Percentiles rank a stretch among this genome's conserved stretches.
Evolutionary conservation across 2,888 invertebrate genomes (phyloP).

Genomic region (Actias luna): DNA sequence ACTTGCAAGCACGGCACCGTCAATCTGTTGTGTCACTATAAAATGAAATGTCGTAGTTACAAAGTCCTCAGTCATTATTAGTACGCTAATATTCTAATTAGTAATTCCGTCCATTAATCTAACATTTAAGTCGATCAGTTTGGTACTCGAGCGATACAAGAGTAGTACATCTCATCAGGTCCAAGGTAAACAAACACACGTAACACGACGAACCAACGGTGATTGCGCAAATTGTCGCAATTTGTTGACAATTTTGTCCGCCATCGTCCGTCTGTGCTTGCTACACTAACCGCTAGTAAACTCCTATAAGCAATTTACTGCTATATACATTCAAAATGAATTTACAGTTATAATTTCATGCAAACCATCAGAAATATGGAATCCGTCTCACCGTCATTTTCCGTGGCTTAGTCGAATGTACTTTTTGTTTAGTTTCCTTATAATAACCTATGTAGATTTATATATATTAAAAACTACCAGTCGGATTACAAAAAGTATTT

Average conservation of each 20-base stretch:
- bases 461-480: too few species aligned
- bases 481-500: too few species aligned
- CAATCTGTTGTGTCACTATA: too few species aligned
- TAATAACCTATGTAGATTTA: too few species aligned
- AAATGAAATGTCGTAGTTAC: too few species aligned
- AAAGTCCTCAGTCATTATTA: neutral
- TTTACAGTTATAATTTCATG: neutral
- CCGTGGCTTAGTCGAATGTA: neutral
- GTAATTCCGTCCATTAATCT: neutral
- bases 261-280: neutral
- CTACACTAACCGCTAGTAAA: conserved; percentile 10
- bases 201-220: conserved; percentile 8
- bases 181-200: conserved; percentile 2
- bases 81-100: neutral
- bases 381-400: neutral
- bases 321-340: neutral
- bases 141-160: neutral
- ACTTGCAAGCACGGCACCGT: too few species aligned
- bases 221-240: conserved; percentile 17
- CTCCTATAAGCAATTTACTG: neutral
- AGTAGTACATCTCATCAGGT: conserved; percentile 6
- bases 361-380: neutral
- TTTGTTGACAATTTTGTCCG: conserved; percentile 15
- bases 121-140: neutral
- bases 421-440: neutral